phyloP scores from a whole-genome alignment of 1,140 invertebrate genomes.

The Parasteatoda tepidariorum region DNA sequence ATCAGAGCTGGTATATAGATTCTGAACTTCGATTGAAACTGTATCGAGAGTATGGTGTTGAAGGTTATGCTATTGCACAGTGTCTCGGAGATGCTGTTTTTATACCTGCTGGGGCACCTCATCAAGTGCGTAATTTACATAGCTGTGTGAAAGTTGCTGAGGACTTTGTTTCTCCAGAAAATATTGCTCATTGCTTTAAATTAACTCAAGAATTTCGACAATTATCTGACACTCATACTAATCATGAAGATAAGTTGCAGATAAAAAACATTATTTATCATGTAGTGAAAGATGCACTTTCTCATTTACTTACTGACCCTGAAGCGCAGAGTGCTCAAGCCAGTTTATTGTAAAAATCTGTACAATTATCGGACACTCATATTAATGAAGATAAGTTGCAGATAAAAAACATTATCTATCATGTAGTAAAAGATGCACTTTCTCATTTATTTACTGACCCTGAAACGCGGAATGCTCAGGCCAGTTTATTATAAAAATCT shows the following conservation, averaged over 20 bases:
- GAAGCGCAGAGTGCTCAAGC: background rate
- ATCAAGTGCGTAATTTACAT: conserved; percentile 94
- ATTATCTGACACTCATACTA: conserved; percentile 93
- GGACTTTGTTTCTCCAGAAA: conserved; percentile 98
- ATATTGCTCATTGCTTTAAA: conserved; percentile 95
- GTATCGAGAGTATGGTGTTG: conserved; percentile 91
- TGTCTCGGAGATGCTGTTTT: conserved; percentile 97
- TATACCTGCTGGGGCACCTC: conserved; percentile 96
- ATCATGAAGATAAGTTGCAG: conserved; percentile 98
- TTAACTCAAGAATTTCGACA: conserved; percentile 95
- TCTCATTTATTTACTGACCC: conserved; percentile 73
- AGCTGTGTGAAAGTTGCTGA: conserved; percentile 98
- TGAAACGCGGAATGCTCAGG: background rate
- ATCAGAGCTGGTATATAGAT: conserved; percentile 96
- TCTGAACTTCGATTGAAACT: conserved; percentile 84
- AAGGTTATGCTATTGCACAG: conserved; percentile 96
- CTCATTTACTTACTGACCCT: conserved; percentile 72
- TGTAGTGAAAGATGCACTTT: conserved; percentile 92
- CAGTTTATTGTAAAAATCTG: no score
- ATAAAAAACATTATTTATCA: conserved; percentile 98
- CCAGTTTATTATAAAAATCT: no score
- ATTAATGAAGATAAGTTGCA: conserved; percentile 99
- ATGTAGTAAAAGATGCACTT: conserved; percentile 94
- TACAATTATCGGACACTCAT: conserved; percentile 91
- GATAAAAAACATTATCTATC: conserved; percentile 96